These are phyloP conservation scores for Megalopta genalis DNA, from an alignment of 1,140 invertebrate species.

Conservation along the genomic window DNA sequence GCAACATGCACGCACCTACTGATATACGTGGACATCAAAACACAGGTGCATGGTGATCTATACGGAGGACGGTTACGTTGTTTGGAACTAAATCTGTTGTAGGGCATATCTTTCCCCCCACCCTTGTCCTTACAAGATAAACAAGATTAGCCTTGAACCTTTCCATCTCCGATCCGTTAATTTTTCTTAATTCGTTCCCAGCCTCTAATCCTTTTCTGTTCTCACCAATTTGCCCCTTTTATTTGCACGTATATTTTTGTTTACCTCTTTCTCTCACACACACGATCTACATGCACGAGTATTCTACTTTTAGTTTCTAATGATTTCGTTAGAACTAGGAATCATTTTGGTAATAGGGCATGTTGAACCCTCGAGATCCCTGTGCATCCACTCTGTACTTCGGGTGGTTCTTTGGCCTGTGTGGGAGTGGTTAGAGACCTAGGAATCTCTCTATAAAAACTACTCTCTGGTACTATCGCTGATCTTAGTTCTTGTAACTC, in stretches of 20 bases:
- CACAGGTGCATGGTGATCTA: conserved; percentile 54
- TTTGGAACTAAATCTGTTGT: conserved; percentile 66
- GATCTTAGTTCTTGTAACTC: not conserved
- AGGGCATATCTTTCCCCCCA: not conserved
- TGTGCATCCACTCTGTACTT: conserved; percentile 28
- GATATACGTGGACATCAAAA: conserved; percentile 50
- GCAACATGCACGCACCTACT: conserved; percentile 57
- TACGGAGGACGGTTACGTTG: conserved; percentile 63
- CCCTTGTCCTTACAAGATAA: not conserved
- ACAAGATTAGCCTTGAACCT: not conserved
- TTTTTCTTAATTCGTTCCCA: too few species aligned
- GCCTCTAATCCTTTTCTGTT: conserved; percentile 12
- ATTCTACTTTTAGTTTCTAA: conserved; percentile 18
- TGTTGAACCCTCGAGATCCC: conserved; percentile 21
- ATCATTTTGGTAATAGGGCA: conserved; percentile 34
- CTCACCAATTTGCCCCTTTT: not conserved
- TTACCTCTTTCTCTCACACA: conserved; percentile 5
- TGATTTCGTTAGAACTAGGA: conserved; percentile 20
- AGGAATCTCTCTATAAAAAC: conserved; percentile 15
- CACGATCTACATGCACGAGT: conserved; percentile 33
- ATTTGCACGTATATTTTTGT: conserved; percentile 24
- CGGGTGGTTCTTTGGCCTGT: not conserved
- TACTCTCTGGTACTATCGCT: not conserved
- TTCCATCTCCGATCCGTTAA: too few species aligned
- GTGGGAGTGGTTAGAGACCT: conserved; percentile 17